Conservation (phyloP, 1,140 invertebrate genomes). For the Colletes gigas region DNA sequence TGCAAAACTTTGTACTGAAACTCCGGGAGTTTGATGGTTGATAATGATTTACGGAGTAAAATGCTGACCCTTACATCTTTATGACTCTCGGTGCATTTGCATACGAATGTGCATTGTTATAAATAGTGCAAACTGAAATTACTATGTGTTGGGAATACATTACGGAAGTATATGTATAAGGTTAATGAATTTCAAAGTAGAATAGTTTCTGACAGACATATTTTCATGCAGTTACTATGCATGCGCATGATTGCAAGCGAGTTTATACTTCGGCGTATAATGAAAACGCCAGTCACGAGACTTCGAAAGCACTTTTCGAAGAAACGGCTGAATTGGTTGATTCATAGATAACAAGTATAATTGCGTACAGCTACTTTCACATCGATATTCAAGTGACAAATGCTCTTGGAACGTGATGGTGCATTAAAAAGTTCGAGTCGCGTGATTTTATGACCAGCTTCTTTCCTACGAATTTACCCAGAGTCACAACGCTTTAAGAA, state of each 20-base stretch:
- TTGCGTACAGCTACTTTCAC: conserved; percentile 8
- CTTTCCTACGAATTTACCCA: not conserved
- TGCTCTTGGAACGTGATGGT: not conserved
- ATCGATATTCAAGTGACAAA: conserved; percentile 30
- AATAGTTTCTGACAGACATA: not conserved
- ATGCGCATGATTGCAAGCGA: not conserved
- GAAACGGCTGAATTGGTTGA: conserved; percentile 35
- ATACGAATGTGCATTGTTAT: no score
- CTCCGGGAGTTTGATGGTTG: no score
- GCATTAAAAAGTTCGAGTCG: conserved; percentile 19
- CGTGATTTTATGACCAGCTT: not conserved
- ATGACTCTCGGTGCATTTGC: no score
- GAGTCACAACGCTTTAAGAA: no score
- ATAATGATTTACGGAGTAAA: no score
- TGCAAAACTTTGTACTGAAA: no score
- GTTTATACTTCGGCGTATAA: conserved; percentile 1
- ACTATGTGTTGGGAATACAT: no score
- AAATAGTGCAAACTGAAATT: no score
- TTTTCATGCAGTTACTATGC: not conserved
- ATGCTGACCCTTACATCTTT: no score
- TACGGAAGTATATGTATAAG: no score
- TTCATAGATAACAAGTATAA: conserved; percentile 13
- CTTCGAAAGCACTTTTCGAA: conserved; percentile 19
- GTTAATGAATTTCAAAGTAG: not conserved
- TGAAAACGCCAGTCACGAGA: conserved; percentile 28